Base-by-base conservation (phyloP, 2,797 vertebrate species). In the Gambusia yucatana region DNA sequence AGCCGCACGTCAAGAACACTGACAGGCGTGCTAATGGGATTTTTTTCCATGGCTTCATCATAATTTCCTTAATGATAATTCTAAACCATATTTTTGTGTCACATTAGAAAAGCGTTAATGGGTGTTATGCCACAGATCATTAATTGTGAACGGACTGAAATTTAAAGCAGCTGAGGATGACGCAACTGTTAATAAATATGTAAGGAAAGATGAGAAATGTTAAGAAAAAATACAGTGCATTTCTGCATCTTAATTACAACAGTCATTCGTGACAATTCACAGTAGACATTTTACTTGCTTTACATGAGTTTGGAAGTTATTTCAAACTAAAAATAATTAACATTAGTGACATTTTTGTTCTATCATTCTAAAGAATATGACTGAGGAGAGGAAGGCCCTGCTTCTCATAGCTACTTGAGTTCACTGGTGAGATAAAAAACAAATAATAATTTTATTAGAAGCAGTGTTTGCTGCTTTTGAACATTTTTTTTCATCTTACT, bases 61-160 rank as follows among this genome's bases (percentile, higher is more conserved):
- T 95, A 92, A 95, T 94, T 95, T 94, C 92, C 92, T 94, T 95
- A 95, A 95, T 96, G 94, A 95, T 95, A 95, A 94, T 94, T 91
- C 93, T 65, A 89, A 94, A 91, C 93, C 91, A 94, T 94, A 94
- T 93, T 95, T 95, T 94, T 91, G 87, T 93, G 91, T 95, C 91
- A 95, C 92, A 95, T 95, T 94, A 94, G 85, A 94, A 94, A 94
- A 89, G 92, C 93, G 92, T 90, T 95, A 95, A 95, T 94, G 95
- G 94, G 89, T 92, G 93, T 91, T 94, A 93, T 92, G 91, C 93
- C 91, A 93, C 89, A 92, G 93, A 90, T 92, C 88, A 93, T 94
- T 94, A 93, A 95, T 92, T 92, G 83, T 83, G 86, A 91, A 78
- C 87, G 88, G 86, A 83, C 88, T 81, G 81, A 80, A 92, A 89